These are phyloP conservation scores for Ptyas mucosa DNA, from an alignment of 2,113 vertebrate genomes.

Conservation along the genomic window DNA sequence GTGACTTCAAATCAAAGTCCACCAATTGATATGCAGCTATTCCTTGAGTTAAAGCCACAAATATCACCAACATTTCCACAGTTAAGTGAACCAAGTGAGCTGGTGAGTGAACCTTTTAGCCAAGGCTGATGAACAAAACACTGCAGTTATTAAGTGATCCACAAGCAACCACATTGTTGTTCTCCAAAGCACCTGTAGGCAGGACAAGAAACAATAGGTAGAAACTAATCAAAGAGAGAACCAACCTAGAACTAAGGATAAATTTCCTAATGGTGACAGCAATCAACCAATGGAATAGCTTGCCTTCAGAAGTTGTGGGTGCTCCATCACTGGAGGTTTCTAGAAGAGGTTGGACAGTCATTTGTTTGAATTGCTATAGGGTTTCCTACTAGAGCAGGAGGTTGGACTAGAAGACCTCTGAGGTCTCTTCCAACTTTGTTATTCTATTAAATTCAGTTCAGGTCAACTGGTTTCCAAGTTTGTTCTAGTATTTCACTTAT, in stretches of 20 bases:
- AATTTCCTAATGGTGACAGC: background rate
- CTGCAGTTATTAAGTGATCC: background rate
- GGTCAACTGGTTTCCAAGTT: background rate
- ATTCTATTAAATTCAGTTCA: background rate
- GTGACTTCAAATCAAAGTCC: background rate
- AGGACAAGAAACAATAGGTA: background rate
- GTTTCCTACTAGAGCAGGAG: background rate
- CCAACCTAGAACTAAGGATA: background rate
- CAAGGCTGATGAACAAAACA: background rate
- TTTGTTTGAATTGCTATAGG: background rate
- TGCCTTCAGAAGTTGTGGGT: background rate
- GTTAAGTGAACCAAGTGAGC: background rate
- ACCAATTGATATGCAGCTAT: background rate
- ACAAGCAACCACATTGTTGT: no score
- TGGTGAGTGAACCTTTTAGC: background rate
- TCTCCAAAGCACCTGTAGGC: no score
- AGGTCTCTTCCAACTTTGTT: background rate
- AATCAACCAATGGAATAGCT: background rate
- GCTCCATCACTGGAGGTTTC: background rate
- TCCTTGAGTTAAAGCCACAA: background rate
- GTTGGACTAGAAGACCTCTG: background rate
- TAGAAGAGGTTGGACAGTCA: background rate
- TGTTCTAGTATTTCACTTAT: background rate
- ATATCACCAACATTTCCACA: background rate
- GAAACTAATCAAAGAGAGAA: background rate